These are phyloP conservation scores for Nycticorax nycticorax DNA, from an alignment of 2,113 vertebrate genomes.

Conservation along the genomic window DNA sequence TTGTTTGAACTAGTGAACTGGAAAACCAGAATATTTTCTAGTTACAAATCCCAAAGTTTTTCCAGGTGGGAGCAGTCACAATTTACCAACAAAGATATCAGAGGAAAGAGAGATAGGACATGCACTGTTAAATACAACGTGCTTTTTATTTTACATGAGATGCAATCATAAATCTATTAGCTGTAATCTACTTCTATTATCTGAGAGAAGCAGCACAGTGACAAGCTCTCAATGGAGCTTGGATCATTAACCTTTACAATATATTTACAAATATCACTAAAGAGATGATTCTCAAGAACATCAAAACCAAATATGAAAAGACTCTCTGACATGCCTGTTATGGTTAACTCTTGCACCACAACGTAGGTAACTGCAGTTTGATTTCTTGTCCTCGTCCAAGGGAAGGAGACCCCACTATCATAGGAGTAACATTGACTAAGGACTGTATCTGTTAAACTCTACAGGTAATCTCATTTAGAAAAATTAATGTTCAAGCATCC, in stretches of 20 bases:
- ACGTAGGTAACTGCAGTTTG: background rate
- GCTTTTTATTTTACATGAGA: background rate
- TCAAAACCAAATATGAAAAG: background rate
- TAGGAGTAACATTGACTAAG: background rate
- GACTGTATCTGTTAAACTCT: background rate
- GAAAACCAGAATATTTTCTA: background rate
- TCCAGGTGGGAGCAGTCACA: background rate
- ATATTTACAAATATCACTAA: background rate
- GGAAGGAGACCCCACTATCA: background rate
- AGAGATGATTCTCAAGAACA: background rate
- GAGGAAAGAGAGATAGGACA: background rate
- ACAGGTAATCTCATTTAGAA: background rate
- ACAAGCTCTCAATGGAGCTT: background rate
- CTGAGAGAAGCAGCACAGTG: background rate
- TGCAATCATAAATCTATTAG: background rate
- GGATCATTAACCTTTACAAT: background rate
- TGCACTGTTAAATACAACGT: background rate
- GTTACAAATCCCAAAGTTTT: background rate
- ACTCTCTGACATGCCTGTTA: background rate
- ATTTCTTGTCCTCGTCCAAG: background rate
- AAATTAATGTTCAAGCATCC: background rate
- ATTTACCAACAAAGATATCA: background rate
- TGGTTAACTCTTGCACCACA: background rate
- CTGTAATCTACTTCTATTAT: background rate
- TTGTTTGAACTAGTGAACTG: background rate